A percentile compares a stretch with the other conserved stretches of the same genome.
These are phyloP conservation scores for Drosophila aldrichi DNA, from an alignment of 2,888 invertebrate species.

Conservation along the genomic window DNA sequence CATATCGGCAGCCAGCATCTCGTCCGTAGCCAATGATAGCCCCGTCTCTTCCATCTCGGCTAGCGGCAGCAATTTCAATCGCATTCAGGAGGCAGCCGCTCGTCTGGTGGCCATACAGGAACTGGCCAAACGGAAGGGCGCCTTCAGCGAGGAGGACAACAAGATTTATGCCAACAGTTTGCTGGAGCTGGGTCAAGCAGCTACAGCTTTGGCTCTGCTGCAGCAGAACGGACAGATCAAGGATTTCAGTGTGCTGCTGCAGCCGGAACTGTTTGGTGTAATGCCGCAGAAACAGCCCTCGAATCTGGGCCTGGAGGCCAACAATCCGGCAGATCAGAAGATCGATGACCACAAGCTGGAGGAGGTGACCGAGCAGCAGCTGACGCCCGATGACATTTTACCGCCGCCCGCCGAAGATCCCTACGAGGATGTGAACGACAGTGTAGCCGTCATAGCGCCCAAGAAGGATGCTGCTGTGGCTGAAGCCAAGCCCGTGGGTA, in stretches of 20 bases:
- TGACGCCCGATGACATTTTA: constrained; percentile 78
- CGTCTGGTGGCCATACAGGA: constrained; percentile 88
- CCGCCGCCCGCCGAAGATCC: constrained; percentile 82
- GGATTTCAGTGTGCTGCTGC: constrained; percentile 86
- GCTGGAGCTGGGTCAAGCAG: constrained; percentile 87
- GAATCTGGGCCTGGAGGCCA: constrained; percentile 64
- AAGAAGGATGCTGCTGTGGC: constrained; percentile 89
- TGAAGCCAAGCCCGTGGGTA: constrained; percentile 91
- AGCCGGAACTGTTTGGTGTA: constrained; percentile 78
- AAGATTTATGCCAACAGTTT: constrained; percentile 87
- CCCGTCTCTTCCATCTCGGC: constrained; percentile 58
- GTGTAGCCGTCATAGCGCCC: constrained; percentile 86
- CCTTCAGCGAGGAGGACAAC: constrained; percentile 87
- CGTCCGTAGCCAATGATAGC: constrained; percentile 47
- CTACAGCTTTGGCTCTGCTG: constrained; percentile 87
- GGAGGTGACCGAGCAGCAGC: constrained; percentile 77
- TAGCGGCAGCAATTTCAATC: constrained; percentile 86
- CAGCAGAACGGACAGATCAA: constrained; percentile 86
- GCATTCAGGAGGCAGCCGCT: constrained; percentile 87
- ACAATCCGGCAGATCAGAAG: constrained; percentile 66
- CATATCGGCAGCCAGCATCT: constrained; percentile 85
- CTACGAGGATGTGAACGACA: constrained; percentile 83
- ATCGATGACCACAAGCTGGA: constrained; percentile 73
- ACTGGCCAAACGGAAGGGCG: constrained; percentile 87
- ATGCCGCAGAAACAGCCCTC: constrained; percentile 67